These are phyloP conservation scores for Cheilosia urbana DNA, from an alignment of 2,888 invertebrate species.

Conservation along the genomic window DNA sequence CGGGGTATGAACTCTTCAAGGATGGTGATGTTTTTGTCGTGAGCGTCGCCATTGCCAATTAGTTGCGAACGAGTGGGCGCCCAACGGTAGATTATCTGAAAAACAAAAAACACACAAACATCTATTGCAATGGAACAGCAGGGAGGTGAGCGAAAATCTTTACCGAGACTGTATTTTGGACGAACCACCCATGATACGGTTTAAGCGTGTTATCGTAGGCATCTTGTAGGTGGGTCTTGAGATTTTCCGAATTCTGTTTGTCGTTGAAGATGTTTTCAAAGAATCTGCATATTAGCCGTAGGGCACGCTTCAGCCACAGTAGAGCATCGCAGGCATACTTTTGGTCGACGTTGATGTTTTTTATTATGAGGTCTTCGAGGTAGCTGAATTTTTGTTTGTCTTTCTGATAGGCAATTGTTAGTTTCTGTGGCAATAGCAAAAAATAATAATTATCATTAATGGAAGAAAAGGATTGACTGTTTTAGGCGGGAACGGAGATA, in stretches of 20 bases:
- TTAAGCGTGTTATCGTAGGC: slow-evolving; percentile 90
- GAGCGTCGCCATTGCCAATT: slow-evolving; percentile 84
- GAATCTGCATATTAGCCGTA: slow-evolving; percentile 82
- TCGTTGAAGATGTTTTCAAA: slow-evolving; percentile 82
- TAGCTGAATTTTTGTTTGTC: slow-evolving; percentile 85
- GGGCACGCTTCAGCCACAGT: slow-evolving; percentile 88
- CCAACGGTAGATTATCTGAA: slow-evolving; percentile 87
- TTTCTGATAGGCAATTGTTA: slow-evolving; percentile 85
- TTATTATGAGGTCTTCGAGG: slow-evolving; percentile 88
- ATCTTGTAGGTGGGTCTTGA: slow-evolving; percentile 86
- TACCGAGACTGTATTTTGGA: slow-evolving; percentile 90
- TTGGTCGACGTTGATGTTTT: slow-evolving; percentile 85
- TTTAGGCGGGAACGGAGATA: no score
- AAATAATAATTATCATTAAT: not conserved
- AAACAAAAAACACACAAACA: slow-evolving; percentile 78
- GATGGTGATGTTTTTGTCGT: slow-evolving; percentile 83
- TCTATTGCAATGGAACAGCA: not conserved
- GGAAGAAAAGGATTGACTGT: not conserved
- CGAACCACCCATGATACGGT: slow-evolving; percentile 90
- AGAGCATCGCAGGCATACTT: slow-evolving; percentile 86
- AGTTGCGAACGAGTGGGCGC: slow-evolving; percentile 86
- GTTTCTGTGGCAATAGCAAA: slow-evolving; percentile 85
- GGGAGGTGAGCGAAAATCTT: not conserved
- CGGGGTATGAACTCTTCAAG: slow-evolving; percentile 84
- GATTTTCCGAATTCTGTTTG: slow-evolving; percentile 84